Percentiles rank a stretch among this genome's conserved stretches.
These are phyloP conservation scores for Deilephila porcellus DNA, from an alignment of 2,888 invertebrate genomes.

Conservation along the genomic window DNA sequence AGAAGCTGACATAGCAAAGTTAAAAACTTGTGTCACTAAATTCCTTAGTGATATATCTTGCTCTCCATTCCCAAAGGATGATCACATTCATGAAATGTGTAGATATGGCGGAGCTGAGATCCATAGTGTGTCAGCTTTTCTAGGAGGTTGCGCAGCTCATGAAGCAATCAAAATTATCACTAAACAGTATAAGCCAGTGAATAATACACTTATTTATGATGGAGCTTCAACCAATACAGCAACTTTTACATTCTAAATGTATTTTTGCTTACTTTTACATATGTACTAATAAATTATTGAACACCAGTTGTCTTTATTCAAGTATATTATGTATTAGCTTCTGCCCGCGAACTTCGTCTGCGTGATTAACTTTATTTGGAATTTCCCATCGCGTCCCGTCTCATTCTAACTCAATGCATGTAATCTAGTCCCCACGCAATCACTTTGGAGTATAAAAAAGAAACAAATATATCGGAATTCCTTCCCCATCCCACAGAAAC, in stretches of 20 bases:
- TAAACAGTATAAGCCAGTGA: constrained; percentile 97
- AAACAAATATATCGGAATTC: too few relatives aligned
- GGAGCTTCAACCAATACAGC: constrained; percentile 94
- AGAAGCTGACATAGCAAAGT: constrained; percentile 94
- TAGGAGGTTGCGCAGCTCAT: constrained; percentile 97
- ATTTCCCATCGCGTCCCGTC: too few relatives aligned
- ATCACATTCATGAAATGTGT: constrained; percentile 97
- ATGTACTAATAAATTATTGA: constrained; percentile 20
- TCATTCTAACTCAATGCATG: too few relatives aligned
- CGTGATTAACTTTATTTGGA: too few relatives aligned
- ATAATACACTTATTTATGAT: constrained; percentile 98
- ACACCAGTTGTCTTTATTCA: not conserved
- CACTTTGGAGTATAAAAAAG: too few relatives aligned
- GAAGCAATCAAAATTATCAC: constrained; percentile 98
- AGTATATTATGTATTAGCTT: not conserved
- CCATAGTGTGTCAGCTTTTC: constrained; percentile 96
- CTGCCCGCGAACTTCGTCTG: too few relatives aligned
- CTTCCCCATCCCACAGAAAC: too few relatives aligned
- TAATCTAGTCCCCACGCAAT: too few relatives aligned
- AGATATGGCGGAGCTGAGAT: constrained; percentile 97
- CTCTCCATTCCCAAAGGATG: constrained; percentile 92
- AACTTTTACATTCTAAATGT: constrained; percentile 84
- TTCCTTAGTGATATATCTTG: constrained; percentile 94
- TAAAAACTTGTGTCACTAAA: constrained; percentile 90
- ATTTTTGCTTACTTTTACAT: constrained; percentile 1